Evolutionary conservation across 2,888 invertebrate genomes (phyloP).

Genomic region (Marronus borbonicus): DNA sequence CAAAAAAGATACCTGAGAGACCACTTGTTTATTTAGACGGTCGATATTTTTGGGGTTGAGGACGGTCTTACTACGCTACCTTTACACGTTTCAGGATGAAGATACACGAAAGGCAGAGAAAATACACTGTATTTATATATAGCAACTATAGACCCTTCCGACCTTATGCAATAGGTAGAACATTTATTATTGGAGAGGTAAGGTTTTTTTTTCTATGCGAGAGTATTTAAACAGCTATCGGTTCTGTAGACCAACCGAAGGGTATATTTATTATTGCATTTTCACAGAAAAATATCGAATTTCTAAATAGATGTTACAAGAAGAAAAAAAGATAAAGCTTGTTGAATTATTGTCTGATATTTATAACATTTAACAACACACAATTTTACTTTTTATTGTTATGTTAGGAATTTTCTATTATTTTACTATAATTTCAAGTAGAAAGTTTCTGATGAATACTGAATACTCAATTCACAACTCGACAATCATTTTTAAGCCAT

Average conservation of each 20-base stretch:
- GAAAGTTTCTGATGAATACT: too few species aligned
- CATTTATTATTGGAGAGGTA: constrained; percentile 26
- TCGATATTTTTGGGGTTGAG: constrained; percentile 54
- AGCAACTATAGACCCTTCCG: neutral
- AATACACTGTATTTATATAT: neutral
- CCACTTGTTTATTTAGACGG: constrained; percentile 59
- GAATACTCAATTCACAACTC: too few species aligned
- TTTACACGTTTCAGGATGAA: constrained; percentile 5
- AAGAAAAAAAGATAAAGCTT: neutral
- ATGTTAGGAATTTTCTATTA: too few species aligned
- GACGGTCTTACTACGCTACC: neutral
- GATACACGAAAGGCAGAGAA: constrained; percentile 6
- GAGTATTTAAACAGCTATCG: neutral
- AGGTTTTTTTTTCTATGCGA: constrained; percentile 3
- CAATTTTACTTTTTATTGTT: too few species aligned
- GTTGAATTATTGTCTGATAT: neutral
- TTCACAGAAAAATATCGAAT: constrained; percentile 12
- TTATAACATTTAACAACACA: neutral
- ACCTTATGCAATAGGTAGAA: constrained; percentile 28
- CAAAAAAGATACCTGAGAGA: constrained; percentile 50
- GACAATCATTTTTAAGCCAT: too few species aligned
- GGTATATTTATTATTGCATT: constrained; percentile 2
- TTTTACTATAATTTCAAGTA: too few species aligned
- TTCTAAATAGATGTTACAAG: neutral
- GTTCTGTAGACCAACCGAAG: neutral